phyloP scores from a whole-genome alignment of 2,888 invertebrate species.

The Chaetogeoica ovagalla region DNA sequence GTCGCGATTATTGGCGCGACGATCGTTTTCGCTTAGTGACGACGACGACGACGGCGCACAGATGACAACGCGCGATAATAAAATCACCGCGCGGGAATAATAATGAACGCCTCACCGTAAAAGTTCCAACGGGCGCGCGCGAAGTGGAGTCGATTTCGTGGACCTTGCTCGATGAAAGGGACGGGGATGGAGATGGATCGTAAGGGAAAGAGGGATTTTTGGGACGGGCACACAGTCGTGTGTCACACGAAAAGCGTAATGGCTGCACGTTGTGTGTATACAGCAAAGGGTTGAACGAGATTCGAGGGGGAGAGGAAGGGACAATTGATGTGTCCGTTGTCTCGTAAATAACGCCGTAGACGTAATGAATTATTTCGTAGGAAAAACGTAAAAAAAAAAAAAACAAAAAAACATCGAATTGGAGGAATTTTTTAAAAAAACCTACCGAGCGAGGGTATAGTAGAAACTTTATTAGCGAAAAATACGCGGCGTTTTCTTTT shows the following conservation, averaged over 20 bases:
- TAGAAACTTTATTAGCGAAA: too few species aligned
- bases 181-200: not conserved
- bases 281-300: not conserved
- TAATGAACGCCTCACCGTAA: not conserved
- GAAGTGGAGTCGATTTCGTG: not conserved
- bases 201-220: not conserved
- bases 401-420: not conserved
- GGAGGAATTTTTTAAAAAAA: not conserved
- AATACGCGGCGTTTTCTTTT: too few species aligned
- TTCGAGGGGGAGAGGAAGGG: not conserved
- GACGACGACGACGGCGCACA: not conserved
- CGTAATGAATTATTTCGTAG: constrained; percentile 3
- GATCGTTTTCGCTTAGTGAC: not conserved
- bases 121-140: not conserved
- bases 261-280: not conserved
- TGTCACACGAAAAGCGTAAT: not conserved
- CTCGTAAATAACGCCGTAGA: constrained; percentile 14
- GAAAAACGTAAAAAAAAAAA: not conserved
- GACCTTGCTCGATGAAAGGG: not conserved
- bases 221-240: not conserved
- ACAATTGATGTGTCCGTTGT: constrained; percentile 10
- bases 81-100: not conserved
- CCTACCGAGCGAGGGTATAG: too few species aligned
- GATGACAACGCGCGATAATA: not conserved
- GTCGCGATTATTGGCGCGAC: not conserved